Base-by-base conservation (phyloP, 2,888 invertebrate genomes). In the Drosophila fungiperda region DNA sequence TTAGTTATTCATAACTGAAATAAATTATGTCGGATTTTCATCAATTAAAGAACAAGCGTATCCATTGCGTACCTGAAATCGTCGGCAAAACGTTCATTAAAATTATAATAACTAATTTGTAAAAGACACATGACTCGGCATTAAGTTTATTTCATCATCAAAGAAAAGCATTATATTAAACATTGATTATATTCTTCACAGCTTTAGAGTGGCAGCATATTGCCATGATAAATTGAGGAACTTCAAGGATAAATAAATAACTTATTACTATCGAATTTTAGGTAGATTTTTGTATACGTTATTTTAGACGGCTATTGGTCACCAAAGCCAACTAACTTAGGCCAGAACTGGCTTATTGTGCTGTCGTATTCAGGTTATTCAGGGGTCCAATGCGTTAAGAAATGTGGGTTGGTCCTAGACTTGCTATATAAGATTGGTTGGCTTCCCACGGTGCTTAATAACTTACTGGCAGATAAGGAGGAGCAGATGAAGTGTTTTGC, bases 91-190 rank as follows among this genome's bases (percentile, higher is more conserved):
- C 12, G 20, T 15, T 20, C 15, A 45, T 45, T 45, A 45, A 15
- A 45, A 20, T 20, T 45, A 20, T 15, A 20, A 20, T 15, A 20
- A 15, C 45, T 50, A 40, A 64, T 65, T 38, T 65, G 49, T 26
- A 50, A 50, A 20, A 38, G 65, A 40, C 33, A 26, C 17, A 20
- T 38, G 35, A 32, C n/a, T 26, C 26, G 1, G 23, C 11, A 32
- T 12, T 12, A 61, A 64, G 15, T 11, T 29, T 62, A 29, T 38
- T 38, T 20, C 23, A 36, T 23, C 29, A 29, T 23, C 45, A 64
- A 32, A 8, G 50, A 32, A n/a, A 3, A 20, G 33, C 0, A 5
- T 9, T 26, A 3, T 3, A 29, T 45, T 20, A 17, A 3, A 17
- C 38, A 38, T 38, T 38, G 17, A 17, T 6, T n/a, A 23, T 20